Evolutionary conservation across 2,888 invertebrate genomes (phyloP).

Genomic region (Oegoconia quadripuncta): DNA sequence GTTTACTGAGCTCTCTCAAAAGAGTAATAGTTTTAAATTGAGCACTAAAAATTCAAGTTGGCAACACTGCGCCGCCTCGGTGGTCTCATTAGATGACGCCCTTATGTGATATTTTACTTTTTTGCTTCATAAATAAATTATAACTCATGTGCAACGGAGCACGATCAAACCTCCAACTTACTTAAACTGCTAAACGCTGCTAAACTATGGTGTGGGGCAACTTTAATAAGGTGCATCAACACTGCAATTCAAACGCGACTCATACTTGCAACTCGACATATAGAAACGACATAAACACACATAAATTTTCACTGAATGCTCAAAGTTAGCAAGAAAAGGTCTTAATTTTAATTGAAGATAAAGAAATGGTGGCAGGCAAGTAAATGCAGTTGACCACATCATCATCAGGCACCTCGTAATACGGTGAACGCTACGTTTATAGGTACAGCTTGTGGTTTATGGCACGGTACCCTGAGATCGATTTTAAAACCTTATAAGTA

Average conservation of each 20-base stretch:
- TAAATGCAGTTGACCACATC: too few species aligned
- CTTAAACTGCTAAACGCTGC: constrained; percentile 37
- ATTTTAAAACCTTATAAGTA: too few species aligned
- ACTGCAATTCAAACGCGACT: constrained; percentile 5
- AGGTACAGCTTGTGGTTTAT: too few species aligned
- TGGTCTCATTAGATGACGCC: constrained; percentile 65
- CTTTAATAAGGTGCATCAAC: constrained; percentile 30
- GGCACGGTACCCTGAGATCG: too few species aligned
- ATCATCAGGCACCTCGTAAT: too few species aligned
- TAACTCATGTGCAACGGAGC: constrained; percentile 38
- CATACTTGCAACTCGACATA: too few species aligned
- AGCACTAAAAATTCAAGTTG: constrained; percentile 2
- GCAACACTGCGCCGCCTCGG: constrained; percentile 28
- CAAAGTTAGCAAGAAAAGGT: too few species aligned
- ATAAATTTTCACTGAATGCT: too few species aligned
- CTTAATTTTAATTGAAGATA: too few species aligned
- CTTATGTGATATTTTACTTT: constrained; percentile 40
- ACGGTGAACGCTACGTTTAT: too few species aligned
- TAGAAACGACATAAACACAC: too few species aligned
- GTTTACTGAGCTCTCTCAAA: background rate
- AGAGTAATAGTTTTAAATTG: background rate
- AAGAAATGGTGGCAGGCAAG: too few species aligned
- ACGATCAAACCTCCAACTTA: constrained; percentile 30
- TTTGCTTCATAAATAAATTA: constrained; percentile 45
- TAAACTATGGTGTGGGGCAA: constrained; percentile 36